Base-by-base conservation (phyloP, 2,113 vertebrate species). In the Excalfactoria chinensis region DNA sequence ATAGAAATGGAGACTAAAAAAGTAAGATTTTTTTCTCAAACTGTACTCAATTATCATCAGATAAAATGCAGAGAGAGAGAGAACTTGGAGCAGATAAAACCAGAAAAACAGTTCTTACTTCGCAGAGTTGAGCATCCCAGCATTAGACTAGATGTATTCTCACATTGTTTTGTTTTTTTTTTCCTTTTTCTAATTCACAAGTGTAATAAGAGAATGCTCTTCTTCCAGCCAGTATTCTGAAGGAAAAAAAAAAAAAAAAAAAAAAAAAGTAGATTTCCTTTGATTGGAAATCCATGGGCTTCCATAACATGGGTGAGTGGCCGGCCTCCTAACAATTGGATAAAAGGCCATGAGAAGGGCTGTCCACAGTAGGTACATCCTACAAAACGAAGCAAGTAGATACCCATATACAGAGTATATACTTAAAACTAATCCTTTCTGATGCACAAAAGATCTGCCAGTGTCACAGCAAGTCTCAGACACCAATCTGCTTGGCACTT, bases 381-480 rank as follows among this genome's bases (percentile, higher is more conserved):
- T 63, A 22, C 34, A 34, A 22, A 34, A 62, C 73, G 19, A 21
- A 77, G 25, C 10, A 68, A 14, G 26, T 41, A 40, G 26, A 76
- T 17, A 32, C 22, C 37, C 23, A 35, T 28, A 66, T 0, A 0
- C 21, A 59, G 23, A 62, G 9, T 9, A 26, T 3, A 1, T 56
- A 13, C 15, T 9, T 80, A 43, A 48, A 30, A 56, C 11, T 44
- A 55, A n/a, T 35, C 7, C 7, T 41, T 18, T 62, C 34, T n/a
- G 34, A 41, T 19, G 9, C 22, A 56, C 21, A 28, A 56, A 34
- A 80, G 35, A 11, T 9, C 14, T 28, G 5, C 62, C n/a, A 53
- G 37, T 34, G 37, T 23, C 22, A 35, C 35, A 9, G 43, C 30
- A 51, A 21, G 17, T n/a, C 34, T 60, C 66, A 72, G 19, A 14